phyloP scores from a whole-genome alignment of 2,797 vertebrate species.

The Rhodeus uyekii region DNA sequence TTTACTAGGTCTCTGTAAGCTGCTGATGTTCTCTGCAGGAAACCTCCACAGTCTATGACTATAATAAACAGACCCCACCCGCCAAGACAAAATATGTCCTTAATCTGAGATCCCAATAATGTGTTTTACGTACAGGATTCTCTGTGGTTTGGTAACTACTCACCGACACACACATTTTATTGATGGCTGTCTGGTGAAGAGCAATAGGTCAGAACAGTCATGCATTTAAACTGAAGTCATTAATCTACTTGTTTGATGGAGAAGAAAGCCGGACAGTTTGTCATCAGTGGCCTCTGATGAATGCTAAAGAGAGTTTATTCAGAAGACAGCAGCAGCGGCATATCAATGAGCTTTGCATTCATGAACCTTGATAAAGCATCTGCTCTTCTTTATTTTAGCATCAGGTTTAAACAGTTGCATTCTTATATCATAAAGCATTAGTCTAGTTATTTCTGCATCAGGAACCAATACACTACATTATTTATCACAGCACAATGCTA shows the following conservation, averaged over 20 bases:
- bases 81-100: constrained; percentile 17
- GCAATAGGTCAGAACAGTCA: constrained; percentile 58
- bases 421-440: background rate
- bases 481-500: constrained; percentile 1
- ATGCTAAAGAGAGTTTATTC: constrained; percentile 36
- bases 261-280: constrained; percentile 44
- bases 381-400: constrained; percentile 14
- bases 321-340: constrained; percentile 2
- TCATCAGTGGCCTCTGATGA: constrained; percentile 38
- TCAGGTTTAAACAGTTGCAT: background rate
- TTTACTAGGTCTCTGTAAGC: background rate
- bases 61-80: constrained; percentile 17
- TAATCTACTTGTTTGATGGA: constrained; percentile 56
- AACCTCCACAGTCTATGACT: background rate
- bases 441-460: background rate
- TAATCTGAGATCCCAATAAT: constrained; percentile 39
- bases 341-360: constrained; percentile 32
- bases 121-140: constrained; percentile 7
- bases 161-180: constrained; percentile 49
- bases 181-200: constrained; percentile 52
- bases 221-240: constrained; percentile 61
- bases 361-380: background rate
- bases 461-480: background rate
- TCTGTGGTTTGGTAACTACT: constrained; percentile 41
- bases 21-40: background rate